Conservation (phyloP, 2,888 invertebrate genomes). For the Nomada fabriciana region DNA sequence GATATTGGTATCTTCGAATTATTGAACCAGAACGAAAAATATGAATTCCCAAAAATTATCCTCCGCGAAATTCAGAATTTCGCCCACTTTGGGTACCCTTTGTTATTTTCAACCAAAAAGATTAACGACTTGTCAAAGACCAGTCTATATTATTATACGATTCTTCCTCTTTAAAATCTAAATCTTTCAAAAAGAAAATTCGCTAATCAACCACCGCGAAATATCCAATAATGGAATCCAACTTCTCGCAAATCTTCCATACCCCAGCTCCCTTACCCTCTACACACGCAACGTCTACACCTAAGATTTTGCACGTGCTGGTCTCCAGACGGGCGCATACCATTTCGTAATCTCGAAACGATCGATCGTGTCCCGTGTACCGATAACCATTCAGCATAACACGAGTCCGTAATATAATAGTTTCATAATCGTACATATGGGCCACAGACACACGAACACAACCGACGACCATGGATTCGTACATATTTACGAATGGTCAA, state of each 20-base stretch:
- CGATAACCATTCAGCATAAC: constrained; percentile 54
- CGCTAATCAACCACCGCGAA: not conserved
- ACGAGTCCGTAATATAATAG: constrained; percentile 53
- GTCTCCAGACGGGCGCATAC: constrained; percentile 42
- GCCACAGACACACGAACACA: constrained; percentile 11
- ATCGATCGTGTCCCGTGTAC: constrained; percentile 65
- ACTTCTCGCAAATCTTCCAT: not conserved
- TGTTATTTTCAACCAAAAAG: no score
- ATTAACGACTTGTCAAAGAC: not conserved
- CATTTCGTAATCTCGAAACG: constrained; percentile 63
- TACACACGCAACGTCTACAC: constrained; percentile 28
- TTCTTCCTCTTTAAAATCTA: no score
- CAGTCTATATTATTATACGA: not conserved
- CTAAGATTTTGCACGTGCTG: constrained; percentile 49
- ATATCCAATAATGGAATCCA: constrained; percentile 12
- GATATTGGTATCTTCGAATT: no score
- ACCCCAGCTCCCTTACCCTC: constrained; percentile 5
- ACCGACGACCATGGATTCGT: constrained; percentile 3
- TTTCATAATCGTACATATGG: constrained; percentile 51
- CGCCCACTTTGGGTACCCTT: no score
- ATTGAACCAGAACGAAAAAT: no score
- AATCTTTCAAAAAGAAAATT: not conserved
- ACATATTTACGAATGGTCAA: not conserved
- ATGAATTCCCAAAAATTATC: no score
- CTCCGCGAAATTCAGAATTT: no score